Conservation (phyloP, 2,888 invertebrate genomes). For the Melieria picta region DNA sequence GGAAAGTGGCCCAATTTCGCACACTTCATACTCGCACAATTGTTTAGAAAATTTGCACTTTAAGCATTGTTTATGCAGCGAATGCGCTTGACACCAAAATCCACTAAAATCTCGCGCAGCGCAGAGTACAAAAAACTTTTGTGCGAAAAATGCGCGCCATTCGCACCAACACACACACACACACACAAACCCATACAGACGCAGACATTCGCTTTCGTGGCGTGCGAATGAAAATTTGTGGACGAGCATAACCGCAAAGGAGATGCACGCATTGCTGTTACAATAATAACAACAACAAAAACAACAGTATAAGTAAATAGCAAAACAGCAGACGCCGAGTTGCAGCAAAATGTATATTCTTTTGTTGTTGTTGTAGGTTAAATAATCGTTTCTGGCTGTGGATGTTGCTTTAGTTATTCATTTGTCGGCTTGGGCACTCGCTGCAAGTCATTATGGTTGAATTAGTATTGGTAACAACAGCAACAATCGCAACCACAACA, state of each 20-base stretch:
- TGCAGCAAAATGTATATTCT: too few species aligned
- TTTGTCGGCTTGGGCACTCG: too few species aligned
- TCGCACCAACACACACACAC: slow-evolving; percentile 10
- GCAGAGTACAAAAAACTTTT: slow-evolving; percentile 37
- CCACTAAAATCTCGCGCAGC: slow-evolving; percentile 39
- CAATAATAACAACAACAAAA: slow-evolving; percentile 3
- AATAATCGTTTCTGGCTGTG: too few species aligned
- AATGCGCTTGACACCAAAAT: slow-evolving; percentile 32
- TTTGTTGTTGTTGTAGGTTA: too few species aligned
- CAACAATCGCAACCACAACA: slow-evolving; percentile 9
- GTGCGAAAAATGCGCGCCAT: slow-evolving; percentile 7
- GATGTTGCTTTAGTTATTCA: too few species aligned
- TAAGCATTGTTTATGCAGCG: background rate
- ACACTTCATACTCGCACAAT: background rate
- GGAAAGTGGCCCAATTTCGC: too few species aligned
- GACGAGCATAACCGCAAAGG: too few species aligned
- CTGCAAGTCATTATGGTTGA: too few species aligned
- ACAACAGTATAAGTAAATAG: slow-evolving; percentile 14
- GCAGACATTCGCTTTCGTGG: background rate
- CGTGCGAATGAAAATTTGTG: too few species aligned
- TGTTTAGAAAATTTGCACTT: background rate
- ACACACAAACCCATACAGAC: background rate
- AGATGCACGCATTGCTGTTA: background rate
- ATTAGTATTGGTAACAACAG: background rate
- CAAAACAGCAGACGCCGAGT: background rate